phyloP scores from a whole-genome alignment of 2,113 vertebrate species.

The Calonectris borealis region DNA sequence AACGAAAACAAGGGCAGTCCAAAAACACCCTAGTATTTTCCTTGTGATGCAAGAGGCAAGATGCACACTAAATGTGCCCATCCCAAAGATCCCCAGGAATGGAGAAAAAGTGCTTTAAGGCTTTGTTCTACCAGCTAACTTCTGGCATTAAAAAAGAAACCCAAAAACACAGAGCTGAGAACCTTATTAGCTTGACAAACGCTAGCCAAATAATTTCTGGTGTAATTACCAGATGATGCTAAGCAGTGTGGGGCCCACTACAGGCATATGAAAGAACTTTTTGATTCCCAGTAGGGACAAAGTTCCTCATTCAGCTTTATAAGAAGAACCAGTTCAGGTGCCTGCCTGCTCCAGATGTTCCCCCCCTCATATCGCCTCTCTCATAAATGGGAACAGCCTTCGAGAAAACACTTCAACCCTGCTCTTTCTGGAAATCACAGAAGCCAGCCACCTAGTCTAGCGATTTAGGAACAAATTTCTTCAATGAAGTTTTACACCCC shows the following conservation, averaged over 20 bases:
- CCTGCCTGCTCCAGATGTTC: not conserved
- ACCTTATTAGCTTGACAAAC: not conserved
- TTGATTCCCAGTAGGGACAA: not conserved
- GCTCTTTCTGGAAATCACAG: not conserved
- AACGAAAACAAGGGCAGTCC: accelerated
- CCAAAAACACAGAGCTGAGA: not conserved
- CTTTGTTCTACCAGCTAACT: not conserved
- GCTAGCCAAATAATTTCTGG: not conserved
- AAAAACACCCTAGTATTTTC: not conserved
- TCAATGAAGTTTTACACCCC: not conserved
- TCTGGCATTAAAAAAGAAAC: not conserved
- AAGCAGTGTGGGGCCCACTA: not conserved
- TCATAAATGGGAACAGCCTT: not conserved
- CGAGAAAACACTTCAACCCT: not conserved
- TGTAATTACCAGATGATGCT: not conserved
- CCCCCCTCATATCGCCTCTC: accelerated
- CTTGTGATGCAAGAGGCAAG: not conserved
- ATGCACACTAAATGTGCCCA: not conserved
- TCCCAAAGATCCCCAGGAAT: not conserved
- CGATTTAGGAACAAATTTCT: not conserved
- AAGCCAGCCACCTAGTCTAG: not conserved
- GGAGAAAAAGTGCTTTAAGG: not conserved
- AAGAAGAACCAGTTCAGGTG: not conserved
- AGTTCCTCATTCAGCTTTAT: not conserved
- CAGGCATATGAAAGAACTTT: not conserved